Conservation (phyloP, 1,140 invertebrate genomes). For the Cheumatopsyche charites region DNA sequence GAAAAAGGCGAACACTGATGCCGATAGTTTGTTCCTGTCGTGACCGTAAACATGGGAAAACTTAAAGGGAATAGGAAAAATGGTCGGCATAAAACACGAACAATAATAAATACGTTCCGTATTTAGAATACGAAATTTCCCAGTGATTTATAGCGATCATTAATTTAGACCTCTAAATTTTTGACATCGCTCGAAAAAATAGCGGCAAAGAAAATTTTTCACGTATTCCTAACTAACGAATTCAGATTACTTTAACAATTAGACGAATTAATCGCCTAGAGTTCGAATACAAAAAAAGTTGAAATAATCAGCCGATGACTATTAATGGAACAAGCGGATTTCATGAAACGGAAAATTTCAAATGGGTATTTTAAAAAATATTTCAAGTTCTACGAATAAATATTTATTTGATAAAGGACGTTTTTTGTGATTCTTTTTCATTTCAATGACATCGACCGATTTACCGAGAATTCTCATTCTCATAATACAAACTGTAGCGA, state of each 20-base stretch:
- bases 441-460: too few relatives aligned
- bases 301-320: too few relatives aligned
- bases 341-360: too few relatives aligned
- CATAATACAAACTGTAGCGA: too few relatives aligned
- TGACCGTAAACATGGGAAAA: conserved; percentile 20
- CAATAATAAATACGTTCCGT: conserved; percentile 25
- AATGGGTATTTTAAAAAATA: too few relatives aligned
- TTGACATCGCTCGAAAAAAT: conserved; percentile 31
- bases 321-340: too few relatives aligned
- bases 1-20: neutral
- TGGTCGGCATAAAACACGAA: conserved; percentile 16
- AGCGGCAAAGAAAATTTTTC: conserved; percentile 1
- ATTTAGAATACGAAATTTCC: conserved; percentile 32
- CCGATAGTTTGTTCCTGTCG: conserved; percentile 25
- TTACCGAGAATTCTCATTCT: too few relatives aligned
- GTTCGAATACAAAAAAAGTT: neutral
- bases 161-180: conserved; percentile 41
- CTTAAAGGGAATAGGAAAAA: conserved; percentile 9
- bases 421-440: too few relatives aligned
- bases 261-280: conserved; percentile 29
- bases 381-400: too few relatives aligned
- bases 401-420: too few relatives aligned
- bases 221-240: conserved; percentile 5
- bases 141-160: conserved; percentile 37
- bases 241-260: conserved; percentile 33